A percentile compares a stretch with the other conserved stretches of the same genome.
phyloP scores from a whole-genome alignment of 2,113 vertebrate genomes.

The Microtus pennsylvanicus region DNA sequence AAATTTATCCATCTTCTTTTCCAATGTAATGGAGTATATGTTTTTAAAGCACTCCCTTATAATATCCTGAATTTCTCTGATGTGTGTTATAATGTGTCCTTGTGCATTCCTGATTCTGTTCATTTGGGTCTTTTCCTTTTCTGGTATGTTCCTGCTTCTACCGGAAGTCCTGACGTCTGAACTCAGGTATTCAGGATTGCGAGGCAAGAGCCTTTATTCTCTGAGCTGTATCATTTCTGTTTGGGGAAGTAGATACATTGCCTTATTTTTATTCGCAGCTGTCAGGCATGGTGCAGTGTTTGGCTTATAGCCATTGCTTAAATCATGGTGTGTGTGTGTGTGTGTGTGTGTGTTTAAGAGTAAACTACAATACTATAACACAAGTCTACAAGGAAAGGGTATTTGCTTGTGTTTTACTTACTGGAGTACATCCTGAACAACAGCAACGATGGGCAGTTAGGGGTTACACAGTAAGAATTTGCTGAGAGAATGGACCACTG shows the following conservation, averaged over 20 bases:
- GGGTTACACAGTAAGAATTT: neutral
- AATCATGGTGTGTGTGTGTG: neutral
- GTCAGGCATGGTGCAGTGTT: neutral
- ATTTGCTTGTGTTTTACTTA: neutral
- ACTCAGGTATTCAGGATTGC: neutral
- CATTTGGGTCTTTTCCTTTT: neutral
- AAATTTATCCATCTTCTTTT: neutral
- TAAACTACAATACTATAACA: neutral
- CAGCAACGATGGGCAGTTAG: neutral
- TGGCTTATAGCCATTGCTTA: neutral
- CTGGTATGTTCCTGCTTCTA: neutral
- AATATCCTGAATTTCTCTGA: neutral
- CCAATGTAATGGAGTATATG: neutral
- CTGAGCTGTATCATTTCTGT: neutral
- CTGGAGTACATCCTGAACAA: neutral
- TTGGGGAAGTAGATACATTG: neutral
- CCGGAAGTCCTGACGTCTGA: neutral
- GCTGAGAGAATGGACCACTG: neutral
- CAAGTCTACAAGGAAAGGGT: neutral
- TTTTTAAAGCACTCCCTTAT: neutral
- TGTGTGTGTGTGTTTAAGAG: neutral
- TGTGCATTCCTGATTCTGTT: neutral
- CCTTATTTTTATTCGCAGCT: constrained; percentile 19
- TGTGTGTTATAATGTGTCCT: neutral
- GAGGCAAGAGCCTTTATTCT: neutral